Evolutionary conservation across 2,888 invertebrate species (phyloP).

Genomic region (Pollenia amentaria): DNA sequence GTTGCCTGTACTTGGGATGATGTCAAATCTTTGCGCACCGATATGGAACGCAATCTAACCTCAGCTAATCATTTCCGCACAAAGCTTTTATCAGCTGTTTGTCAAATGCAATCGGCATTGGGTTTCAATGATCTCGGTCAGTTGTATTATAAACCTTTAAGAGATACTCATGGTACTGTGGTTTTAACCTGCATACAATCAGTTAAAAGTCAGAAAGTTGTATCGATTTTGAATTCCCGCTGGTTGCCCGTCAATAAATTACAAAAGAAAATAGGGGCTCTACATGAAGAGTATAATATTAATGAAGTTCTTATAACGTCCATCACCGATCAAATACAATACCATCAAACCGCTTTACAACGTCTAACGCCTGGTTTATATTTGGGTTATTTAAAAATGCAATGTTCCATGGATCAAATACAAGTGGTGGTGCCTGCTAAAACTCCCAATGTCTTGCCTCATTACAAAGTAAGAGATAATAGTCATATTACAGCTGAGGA

Average conservation of each 20-base stretch:
- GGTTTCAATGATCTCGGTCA: conserved; percentile 97
- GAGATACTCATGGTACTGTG: conserved; percentile 95
- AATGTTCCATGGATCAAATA: conserved; percentile 97
- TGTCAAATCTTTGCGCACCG: conserved; percentile 94
- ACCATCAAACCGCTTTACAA: conserved; percentile 90
- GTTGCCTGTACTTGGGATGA: conserved; percentile 99
- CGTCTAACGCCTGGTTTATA: conserved; percentile 95
- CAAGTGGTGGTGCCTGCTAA: conserved; percentile 96
- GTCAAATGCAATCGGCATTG: conserved; percentile 95
- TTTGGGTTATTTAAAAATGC: conserved; percentile 97
- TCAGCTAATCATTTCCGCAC: conserved; percentile 96
- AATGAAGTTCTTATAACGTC: conserved; percentile 94
- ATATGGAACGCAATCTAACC: conserved; percentile 97
- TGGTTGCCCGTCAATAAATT: conserved; percentile 96
- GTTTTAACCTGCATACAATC: conserved; percentile 94
- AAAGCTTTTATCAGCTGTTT: conserved; percentile 95
- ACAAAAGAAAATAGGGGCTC: conserved; percentile 90
- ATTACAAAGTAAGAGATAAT: conserved; percentile 96
- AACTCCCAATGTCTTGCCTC: conserved; percentile 97
- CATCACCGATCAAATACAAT: conserved; percentile 91
- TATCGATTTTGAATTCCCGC: conserved; percentile 95
- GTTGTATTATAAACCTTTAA: conserved; percentile 95
- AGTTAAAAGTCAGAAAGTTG: conserved; percentile 89
- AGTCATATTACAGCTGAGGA: conserved; percentile 98
- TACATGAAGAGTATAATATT: conserved; percentile 91